These are phyloP conservation scores for Otus sunia DNA, from an alignment of 2,113 vertebrate genomes.

Conservation along the genomic window DNA sequence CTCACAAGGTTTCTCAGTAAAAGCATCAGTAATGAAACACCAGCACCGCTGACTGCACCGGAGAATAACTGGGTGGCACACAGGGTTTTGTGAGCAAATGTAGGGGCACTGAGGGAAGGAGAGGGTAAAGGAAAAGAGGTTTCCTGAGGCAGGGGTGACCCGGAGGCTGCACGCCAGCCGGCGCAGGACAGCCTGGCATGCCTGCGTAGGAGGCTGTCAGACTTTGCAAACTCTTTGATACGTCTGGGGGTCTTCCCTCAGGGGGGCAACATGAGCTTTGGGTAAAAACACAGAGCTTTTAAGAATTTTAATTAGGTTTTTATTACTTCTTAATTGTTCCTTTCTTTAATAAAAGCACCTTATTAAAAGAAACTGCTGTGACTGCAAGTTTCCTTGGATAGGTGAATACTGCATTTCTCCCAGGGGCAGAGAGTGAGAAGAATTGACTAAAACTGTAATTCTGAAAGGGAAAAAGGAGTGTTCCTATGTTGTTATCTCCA, in stretches of 20 bases:
- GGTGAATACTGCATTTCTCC: neutral
- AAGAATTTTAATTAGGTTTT: neutral
- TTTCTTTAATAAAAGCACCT: neutral
- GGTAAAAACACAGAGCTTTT: neutral
- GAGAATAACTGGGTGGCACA: accelerated
- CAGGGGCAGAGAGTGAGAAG: neutral
- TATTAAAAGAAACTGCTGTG: neutral
- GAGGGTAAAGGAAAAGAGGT: neutral
- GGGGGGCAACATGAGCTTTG: neutral
- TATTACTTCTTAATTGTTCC: neutral
- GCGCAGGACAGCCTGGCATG: neutral
- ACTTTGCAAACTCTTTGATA: neutral
- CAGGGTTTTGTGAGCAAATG: neutral
- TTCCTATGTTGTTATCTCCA: neutral
- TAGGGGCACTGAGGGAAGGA: neutral
- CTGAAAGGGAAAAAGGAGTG: neutral
- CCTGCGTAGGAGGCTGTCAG: neutral
- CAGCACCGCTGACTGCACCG: accelerated
- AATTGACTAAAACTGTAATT: neutral
- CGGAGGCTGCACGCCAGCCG: accelerated
- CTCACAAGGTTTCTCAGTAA: neutral
- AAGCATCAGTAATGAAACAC: neutral
- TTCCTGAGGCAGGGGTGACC: neutral
- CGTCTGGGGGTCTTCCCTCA: neutral
- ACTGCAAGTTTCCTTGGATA: neutral